Conservation (phyloP, 2,113 vertebrate species). For the Cyanoliseus patagonus region DNA sequence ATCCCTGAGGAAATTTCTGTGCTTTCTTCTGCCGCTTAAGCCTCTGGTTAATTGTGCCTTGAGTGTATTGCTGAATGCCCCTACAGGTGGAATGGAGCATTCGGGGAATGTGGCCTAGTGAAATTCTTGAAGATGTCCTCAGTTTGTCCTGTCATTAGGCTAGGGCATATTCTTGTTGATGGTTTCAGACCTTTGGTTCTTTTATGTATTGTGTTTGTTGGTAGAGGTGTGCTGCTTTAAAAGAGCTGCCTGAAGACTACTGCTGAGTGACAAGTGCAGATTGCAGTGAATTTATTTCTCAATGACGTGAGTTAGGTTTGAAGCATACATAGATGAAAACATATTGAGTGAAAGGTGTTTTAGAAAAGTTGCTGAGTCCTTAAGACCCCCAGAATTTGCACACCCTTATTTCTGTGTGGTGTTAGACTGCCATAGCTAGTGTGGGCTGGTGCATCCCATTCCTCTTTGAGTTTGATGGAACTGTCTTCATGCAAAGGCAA, state of each 20-base stretch:
- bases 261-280: background rate
- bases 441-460: background rate
- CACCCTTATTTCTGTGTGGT: background rate
- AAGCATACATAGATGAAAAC: background rate
- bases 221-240: background rate
- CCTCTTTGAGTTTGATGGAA: background rate
- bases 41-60: background rate
- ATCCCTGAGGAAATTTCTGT: background rate
- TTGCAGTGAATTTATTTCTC: background rate
- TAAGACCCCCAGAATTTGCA: background rate
- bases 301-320: background rate
- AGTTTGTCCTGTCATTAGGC: background rate
- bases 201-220: background rate
- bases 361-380: background rate
- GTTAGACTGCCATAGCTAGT: background rate
- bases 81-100: background rate
- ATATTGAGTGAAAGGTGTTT: background rate
- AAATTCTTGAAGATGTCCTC: background rate
- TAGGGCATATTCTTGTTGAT: background rate
- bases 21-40: background rate
- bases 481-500: background rate
- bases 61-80: background rate
- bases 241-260: background rate
- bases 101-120: background rate
- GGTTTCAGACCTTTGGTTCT: background rate